A percentile compares a stretch with the other conserved stretches of the same genome.
These are phyloP conservation scores for Eupithecia insigniata DNA, from an alignment of 2,888 invertebrate genomes.

Conservation along the genomic window DNA sequence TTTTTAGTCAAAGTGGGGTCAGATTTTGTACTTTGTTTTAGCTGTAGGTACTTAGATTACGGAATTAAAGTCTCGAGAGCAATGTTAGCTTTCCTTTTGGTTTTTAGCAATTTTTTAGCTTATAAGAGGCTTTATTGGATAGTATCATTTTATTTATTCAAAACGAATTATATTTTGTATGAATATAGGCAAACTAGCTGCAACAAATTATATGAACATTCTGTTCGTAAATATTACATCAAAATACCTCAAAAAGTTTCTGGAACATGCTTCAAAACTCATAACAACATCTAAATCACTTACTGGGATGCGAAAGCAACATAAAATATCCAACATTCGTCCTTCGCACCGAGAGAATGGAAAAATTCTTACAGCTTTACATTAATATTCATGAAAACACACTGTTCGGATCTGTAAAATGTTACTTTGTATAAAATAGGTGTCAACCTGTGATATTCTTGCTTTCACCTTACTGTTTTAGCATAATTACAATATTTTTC, in stretches of 20 bases:
- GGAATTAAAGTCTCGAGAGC: conserved; percentile 1
- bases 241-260: neutral
- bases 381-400: conserved; percentile 68
- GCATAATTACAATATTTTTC: conserved; percentile 39
- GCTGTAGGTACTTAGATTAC: neutral
- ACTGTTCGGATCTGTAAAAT: conserved; percentile 35
- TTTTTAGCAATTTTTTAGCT: neutral
- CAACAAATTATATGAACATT: neutral
- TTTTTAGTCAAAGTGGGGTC: conserved; percentile 27
- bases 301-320: conserved; percentile 52
- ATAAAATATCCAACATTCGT: conserved; percentile 61
- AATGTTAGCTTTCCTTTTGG: neutral
- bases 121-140: neutral
- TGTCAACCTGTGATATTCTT: conserved; percentile 34
- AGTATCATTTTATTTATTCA: no score
- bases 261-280: conserved; percentile 17
- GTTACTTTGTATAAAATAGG: conserved; percentile 36
- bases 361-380: conserved; percentile 59
- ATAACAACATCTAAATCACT: conserved; percentile 40
- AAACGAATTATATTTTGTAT: no score
- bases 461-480: conserved; percentile 37
- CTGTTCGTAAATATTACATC: neutral
- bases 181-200: no score
- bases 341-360: conserved; percentile 63
- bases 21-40: conserved; percentile 12